Percentiles rank a stretch among this genome's conserved stretches.
phyloP scores from a whole-genome alignment of 2,888 invertebrate species.

The Lasioglossum morio region DNA sequence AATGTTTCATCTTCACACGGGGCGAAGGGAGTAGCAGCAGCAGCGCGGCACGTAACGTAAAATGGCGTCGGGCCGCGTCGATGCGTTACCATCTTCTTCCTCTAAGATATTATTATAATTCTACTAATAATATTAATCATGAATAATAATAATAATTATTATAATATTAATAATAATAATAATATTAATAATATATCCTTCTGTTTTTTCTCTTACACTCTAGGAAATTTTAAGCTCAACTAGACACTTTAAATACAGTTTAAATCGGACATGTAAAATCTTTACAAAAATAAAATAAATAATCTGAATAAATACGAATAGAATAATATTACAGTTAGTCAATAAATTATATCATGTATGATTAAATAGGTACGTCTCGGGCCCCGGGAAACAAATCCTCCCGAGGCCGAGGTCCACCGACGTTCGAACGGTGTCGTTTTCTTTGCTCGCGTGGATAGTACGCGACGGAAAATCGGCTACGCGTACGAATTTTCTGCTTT shows the following conservation, averaged over 20 bases:
- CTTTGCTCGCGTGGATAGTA: slow-evolving; percentile 30
- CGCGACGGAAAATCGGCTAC: slow-evolving; percentile 20
- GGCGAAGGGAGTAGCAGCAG: slow-evolving; percentile 68
- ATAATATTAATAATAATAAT: slow-evolving; percentile 45
- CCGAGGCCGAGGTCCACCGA: slow-evolving; percentile 19
- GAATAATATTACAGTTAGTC: slow-evolving; percentile 79
- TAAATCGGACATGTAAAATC: slow-evolving; percentile 79
- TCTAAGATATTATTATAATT: slow-evolving; percentile 56
- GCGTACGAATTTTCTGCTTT: slow-evolving; percentile 36
- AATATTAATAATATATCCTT: slow-evolving; percentile 54
- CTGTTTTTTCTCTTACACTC: slow-evolving; percentile 58
- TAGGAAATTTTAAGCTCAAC: slow-evolving; percentile 73
- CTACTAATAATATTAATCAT: slow-evolving; percentile 42
- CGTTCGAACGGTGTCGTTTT: slow-evolving; percentile 39
- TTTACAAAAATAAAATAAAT: slow-evolving; percentile 84
- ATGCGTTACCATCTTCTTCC: slow-evolving; percentile 52
- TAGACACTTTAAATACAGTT: slow-evolving; percentile 71
- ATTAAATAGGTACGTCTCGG: slow-evolving; percentile 57
- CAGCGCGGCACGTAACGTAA: slow-evolving; percentile 70
- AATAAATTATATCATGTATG: slow-evolving; percentile 82
- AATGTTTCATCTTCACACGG: slow-evolving; percentile 55
- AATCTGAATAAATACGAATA: slow-evolving; percentile 84
- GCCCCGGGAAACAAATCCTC: slow-evolving; percentile 19
- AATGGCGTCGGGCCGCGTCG: slow-evolving; percentile 68
- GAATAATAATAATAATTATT: slow-evolving; percentile 32